Base-by-base conservation (phyloP, 2,797 vertebrate species). In the Hyperoplus lanceolatus region DNA sequence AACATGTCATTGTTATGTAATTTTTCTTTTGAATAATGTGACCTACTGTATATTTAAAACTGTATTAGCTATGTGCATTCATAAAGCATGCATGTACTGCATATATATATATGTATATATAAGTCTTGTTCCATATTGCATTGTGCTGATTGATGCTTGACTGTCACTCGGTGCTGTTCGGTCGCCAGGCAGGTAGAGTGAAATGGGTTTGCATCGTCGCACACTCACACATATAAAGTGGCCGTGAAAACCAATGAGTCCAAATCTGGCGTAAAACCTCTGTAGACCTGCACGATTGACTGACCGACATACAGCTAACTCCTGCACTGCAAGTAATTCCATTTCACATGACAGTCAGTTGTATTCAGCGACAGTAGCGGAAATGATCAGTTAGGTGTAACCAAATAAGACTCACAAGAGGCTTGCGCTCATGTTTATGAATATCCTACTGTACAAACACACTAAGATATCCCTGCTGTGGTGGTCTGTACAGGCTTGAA, bases 121-220 rank as follows among this genome's bases (percentile, higher is more conserved):
- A 29, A 29, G 29, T 29, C 29, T 29, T 2, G 2, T 29, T 29
- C 29, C 29, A 29, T 29, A 29, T 29, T 29, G 29, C 29, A 29
- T 29, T 29, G 29, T 29, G 29, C 29, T 29, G 21, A 1, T 21
- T 21, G 3, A 29, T 29, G 14, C 15, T 55, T 42, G n/a, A 48
- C n/a, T 50, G 53, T 54, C n/a, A 50, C 16, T 64, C 4, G 21
- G 51, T 62, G 62, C 64, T 73, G 21, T 43, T 46, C 14, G 49
- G 41, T 6, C 29, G 38, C 53, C n/a, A 54, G 51, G 36, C 45
- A 18, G 39, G 49, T 73, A 42, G 29, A 51, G 39, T 21, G 57
- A 12, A 71, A 12, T 61, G 11, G 55, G 39, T 74, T 51, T 51
- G 29, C 51, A 12, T 16, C 21, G 14, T 62, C 29, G 8, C n/a